Base-by-base conservation (phyloP, 2,888 invertebrate genomes). In the Campaea margaritaria region DNA sequence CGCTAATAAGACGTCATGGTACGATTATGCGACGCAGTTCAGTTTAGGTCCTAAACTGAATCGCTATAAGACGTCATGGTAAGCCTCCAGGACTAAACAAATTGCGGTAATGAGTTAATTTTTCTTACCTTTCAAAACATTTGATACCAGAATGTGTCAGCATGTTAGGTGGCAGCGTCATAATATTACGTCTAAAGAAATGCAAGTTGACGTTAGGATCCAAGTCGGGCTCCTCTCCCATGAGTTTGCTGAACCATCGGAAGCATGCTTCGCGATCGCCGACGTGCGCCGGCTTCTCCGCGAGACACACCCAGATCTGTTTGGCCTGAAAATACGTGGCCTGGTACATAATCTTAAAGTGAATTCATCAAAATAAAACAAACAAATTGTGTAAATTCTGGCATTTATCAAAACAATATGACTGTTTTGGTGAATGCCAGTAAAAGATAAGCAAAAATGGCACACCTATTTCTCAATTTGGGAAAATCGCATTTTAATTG, bases 251-350 rank as follows among this genome's bases (percentile, higher is more conserved):
- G 91, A 99, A 99, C 99, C 99, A 99, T 76, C 97, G 97, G 90
- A 99, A 99, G 87, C 99, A 99, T 34, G 98, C 97, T 86, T 99
- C 99, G 39, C 99, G 94, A 86, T 99, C 99, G 0, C 96, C 95
- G 12, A 96, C 94, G 84, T 98, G 98, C 11, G 98, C 97, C 11
- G 98, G 98, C 79, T 96, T 96, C 83, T 98, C 98, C 1, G 99
- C 98, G 61, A 99, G 93, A 86, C 98, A 98, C 75, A 97, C 96
- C 99, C 99, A 99, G 74, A 99, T 98, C 92, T 98, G 97, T 88
- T 98, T 97, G 8, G 99, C 99, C 94, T 93, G 70, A 39, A 66
- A 67, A 59, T 51, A 69, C 43, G 50, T 64, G 44, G 46, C 45
- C 48, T 58, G 45, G 44, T 58, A 52, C 47, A 58, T 54, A 41